Evolutionary conservation across 1,140 invertebrate genomes (phyloP).

Genomic region (Maniola jurtina): DNA sequence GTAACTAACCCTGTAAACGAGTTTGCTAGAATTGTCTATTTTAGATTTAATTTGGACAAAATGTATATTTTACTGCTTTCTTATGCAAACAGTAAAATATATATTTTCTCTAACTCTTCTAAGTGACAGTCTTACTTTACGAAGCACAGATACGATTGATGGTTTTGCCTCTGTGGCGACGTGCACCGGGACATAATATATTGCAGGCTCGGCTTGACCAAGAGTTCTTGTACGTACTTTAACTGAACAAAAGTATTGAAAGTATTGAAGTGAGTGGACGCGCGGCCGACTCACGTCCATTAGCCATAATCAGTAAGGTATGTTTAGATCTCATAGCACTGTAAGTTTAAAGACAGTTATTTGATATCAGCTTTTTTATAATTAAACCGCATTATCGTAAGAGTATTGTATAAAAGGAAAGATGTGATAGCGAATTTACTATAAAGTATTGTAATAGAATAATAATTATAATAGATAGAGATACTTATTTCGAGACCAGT

Average conservation of each 20-base stretch:
- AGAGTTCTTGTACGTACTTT: background rate
- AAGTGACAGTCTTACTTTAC: too few relatives aligned
- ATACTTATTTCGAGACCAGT: constrained; percentile 14
- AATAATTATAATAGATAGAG: constrained; percentile 10
- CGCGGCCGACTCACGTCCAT: constrained; percentile 29
- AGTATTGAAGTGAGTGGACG: constrained; percentile 34
- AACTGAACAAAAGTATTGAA: constrained; percentile 20
- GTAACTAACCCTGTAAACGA: too few relatives aligned
- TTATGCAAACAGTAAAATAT: too few relatives aligned
- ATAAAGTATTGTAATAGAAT: background rate
- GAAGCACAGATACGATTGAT: too few relatives aligned
- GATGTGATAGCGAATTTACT: constrained; percentile 51
- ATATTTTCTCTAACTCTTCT: too few relatives aligned
- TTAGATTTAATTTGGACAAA: too few relatives aligned
- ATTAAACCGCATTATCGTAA: constrained; percentile 27
- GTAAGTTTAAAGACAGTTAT: constrained; percentile 51
- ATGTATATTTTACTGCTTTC: too few relatives aligned
- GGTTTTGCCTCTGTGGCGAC: too few relatives aligned
- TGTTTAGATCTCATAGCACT: constrained; percentile 66
- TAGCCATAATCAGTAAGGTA: constrained; percentile 59
- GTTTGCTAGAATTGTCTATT: too few relatives aligned
- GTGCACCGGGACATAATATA: too few relatives aligned
- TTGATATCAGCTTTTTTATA: constrained; percentile 43
- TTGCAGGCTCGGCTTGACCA: too few relatives aligned
- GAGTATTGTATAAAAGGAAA: constrained; percentile 29